These are phyloP conservation scores for Steinernema carpocapsae DNA, from an alignment of 2,888 invertebrate genomes.

Conservation along the genomic window DNA sequence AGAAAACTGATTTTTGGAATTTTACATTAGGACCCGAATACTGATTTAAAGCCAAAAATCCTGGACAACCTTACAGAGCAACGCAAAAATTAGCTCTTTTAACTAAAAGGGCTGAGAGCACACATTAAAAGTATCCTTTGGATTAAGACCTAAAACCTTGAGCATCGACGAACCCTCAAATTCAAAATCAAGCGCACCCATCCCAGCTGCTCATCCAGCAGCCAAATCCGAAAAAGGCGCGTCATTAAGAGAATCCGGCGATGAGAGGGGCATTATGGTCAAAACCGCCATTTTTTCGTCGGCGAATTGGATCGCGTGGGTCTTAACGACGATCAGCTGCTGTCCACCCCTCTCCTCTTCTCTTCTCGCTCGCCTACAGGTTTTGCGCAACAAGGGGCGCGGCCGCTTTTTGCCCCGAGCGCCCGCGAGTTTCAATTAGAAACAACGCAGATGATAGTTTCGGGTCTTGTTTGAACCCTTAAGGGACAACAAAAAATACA, in stretches of 20 bases:
- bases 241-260: neutral
- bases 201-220: neutral
- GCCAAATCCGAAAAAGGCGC: neutral
- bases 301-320: neutral
- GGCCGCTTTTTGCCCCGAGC: slow-evolving; percentile 8
- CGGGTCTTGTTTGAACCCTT: neutral
- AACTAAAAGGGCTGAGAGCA: no score
- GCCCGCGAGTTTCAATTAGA: slow-evolving; percentile 11
- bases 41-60: no score
- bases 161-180: neutral
- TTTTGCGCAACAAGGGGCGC: slow-evolving; percentile 21
- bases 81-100: no score
- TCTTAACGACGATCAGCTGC: slow-evolving; percentile 20
- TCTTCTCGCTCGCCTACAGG: no score
- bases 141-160: neutral
- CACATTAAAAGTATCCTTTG: neutral
- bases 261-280: neutral
- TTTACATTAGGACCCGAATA: no score
- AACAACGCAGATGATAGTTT: neutral
- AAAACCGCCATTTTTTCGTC: neutral
- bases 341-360: neutral
- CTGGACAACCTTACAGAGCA: no score
- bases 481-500: no score
- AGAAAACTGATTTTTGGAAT: no score
- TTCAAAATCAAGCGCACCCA: neutral